phyloP scores from a whole-genome alignment of 2,888 invertebrate species.

The Eupithecia exiguata region DNA sequence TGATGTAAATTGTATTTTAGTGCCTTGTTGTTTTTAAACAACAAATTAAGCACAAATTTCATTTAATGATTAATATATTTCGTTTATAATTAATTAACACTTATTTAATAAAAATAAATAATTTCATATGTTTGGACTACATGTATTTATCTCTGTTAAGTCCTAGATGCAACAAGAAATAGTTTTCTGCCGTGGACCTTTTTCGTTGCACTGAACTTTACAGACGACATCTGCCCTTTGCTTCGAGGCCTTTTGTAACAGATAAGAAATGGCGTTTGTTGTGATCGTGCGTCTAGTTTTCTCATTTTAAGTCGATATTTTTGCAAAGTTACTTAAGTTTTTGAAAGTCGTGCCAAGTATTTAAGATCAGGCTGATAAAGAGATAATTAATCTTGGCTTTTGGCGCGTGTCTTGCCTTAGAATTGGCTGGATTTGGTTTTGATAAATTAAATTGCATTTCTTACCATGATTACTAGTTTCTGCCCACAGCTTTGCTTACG shows the following conservation, averaged over 20 bases:
- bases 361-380: neutral
- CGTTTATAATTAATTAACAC: too few species aligned
- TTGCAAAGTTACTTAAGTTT: neutral
- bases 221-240: slow-evolving; percentile 25
- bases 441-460: neutral
- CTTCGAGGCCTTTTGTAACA: slow-evolving; percentile 41
- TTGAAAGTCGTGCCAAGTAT: neutral
- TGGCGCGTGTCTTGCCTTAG: neutral
- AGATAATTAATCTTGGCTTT: neutral
- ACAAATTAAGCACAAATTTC: too few species aligned
- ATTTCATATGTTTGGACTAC: too few species aligned
- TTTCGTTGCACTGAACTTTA: slow-evolving; percentile 22
- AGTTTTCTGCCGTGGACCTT: neutral
- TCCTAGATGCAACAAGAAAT: neutral
- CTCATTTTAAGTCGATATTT: slow-evolving; percentile 33
- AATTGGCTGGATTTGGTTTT: neutral
- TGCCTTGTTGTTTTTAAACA: too few species aligned
- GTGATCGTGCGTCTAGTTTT: slow-evolving; percentile 44
- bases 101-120: too few species aligned
- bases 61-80: too few species aligned
- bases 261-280: slow-evolving; percentile 51
- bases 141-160: too few species aligned
- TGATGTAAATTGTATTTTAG: too few species aligned
- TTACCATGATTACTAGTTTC: neutral
- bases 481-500: neutral